These are phyloP conservation scores for Stenodera caucasica DNA, from an alignment of 2,888 invertebrate species.

Conservation along the genomic window DNA sequence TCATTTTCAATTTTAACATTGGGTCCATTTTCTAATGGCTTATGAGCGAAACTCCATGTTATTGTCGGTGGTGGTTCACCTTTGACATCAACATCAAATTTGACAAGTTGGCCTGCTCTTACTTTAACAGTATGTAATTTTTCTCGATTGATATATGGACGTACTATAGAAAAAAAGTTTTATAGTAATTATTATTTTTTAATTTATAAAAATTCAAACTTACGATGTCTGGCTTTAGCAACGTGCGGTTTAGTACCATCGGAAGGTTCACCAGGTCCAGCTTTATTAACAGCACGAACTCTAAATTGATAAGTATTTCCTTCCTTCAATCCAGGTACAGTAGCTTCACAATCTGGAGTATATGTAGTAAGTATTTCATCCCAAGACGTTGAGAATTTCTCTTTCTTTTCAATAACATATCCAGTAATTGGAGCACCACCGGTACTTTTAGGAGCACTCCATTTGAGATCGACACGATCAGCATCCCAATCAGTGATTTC, in stretches of 20 bases:
- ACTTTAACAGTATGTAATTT: constrained; percentile 87
- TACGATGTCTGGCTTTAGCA: constrained; percentile 84
- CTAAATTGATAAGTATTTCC: constrained; percentile 94
- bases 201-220: constrained; percentile 53
- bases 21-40: constrained; percentile 68
- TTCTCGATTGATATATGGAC: constrained; percentile 93
- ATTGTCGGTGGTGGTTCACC: constrained; percentile 96
- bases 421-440: constrained; percentile 82
- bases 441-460: constrained; percentile 76
- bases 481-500: constrained; percentile 88
- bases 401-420: constrained; percentile 88
- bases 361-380: constrained; percentile 77
- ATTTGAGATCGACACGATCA: constrained; percentile 82
- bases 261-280: constrained; percentile 89
- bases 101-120: constrained; percentile 86
- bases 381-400: constrained; percentile 76
- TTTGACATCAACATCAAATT: constrained; percentile 90
- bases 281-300: constrained; percentile 93
- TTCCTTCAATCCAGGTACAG: constrained; percentile 82
- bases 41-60: constrained; percentile 75
- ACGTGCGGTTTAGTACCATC: constrained; percentile 85
- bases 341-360: constrained; percentile 77
- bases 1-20: constrained; percentile 82
- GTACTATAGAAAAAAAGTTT: constrained; percentile 66
- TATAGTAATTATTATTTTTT: constrained; percentile 1